These are phyloP conservation scores for Tetragnatha montana DNA, from an alignment of 2,888 invertebrate genomes.

Conservation along the genomic window DNA sequence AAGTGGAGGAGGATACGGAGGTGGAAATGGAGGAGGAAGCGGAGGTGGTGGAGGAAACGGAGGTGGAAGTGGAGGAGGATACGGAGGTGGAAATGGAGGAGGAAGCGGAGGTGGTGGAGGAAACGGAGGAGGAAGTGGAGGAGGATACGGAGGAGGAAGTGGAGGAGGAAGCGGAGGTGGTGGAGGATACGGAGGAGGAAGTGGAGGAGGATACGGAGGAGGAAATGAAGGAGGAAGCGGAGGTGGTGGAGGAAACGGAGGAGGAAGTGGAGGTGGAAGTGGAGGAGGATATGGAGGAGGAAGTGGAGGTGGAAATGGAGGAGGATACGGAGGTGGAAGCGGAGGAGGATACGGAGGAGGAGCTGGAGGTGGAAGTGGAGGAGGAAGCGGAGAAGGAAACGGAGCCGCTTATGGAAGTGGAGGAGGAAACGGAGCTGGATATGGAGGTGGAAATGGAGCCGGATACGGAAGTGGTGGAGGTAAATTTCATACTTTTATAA, in stretches of 20 bases:
- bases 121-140: neutral
- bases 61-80: neutral
- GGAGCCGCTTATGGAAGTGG: conserved; percentile 9
- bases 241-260: conserved; percentile 18
- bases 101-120: neutral
- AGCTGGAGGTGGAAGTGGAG: neutral
- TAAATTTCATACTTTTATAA: too few relatives aligned
- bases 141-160: neutral
- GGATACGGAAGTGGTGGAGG: conserved; percentile 11
- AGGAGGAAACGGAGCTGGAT: neutral
- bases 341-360: conserved; percentile 37
- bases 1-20: neutral
- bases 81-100: neutral
- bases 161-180: conserved; percentile 11
- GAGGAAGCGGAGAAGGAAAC: conserved; percentile 10
- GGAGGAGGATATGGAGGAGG: conserved; percentile 18
- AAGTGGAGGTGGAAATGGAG: conserved; percentile 23
- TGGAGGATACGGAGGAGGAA: too few relatives aligned
- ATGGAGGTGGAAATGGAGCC: neutral
- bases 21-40: neutral
- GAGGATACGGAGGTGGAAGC: neutral
- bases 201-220: conserved; percentile 22
- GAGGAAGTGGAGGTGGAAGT: neutral
- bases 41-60: neutral
- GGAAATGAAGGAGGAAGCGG: conserved; percentile 20